Evolutionary conservation across 1,140 invertebrate species (phyloP).

Genomic region (Catajapyx aquilonaris): DNA sequence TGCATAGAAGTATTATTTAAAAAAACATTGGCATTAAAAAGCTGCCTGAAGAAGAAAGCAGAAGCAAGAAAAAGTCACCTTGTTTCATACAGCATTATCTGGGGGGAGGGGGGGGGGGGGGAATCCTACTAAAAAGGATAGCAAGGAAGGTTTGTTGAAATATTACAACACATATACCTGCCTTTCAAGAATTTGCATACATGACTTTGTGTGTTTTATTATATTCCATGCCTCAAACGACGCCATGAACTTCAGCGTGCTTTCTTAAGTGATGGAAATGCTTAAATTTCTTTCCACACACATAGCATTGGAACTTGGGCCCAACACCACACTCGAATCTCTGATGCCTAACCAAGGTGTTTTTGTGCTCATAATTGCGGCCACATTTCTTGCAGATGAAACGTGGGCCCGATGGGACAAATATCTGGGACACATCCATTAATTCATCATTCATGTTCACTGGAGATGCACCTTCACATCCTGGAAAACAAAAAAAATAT

Average conservation of each 20-base stretch:
- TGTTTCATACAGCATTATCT: no score
- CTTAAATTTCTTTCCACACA: slow-evolving; percentile 15
- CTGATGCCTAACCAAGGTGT: slow-evolving; percentile 15
- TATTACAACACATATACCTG: no score
- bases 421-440: background rate
- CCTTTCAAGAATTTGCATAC: no score
- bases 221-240: no score
- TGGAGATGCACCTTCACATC: background rate
- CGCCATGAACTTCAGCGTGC: slow-evolving; percentile 2
- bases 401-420: slow-evolving; percentile 2
- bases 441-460: background rate
- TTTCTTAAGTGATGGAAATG: slow-evolving; percentile 8
- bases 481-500: background rate
- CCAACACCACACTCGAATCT: slow-evolving; percentile 17
- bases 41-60: no score
- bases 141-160: no score
- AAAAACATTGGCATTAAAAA: no score
- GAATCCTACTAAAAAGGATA: no score
- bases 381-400: slow-evolving; percentile 14
- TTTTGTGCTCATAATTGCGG: slow-evolving; percentile 14
- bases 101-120: no score
- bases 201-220: no score
- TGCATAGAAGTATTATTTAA: no score
- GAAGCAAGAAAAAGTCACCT: no score
- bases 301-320: slow-evolving; percentile 14